Conservation (phyloP, 1,140 invertebrate genomes). For the Paraescarpia echinospica region DNA sequence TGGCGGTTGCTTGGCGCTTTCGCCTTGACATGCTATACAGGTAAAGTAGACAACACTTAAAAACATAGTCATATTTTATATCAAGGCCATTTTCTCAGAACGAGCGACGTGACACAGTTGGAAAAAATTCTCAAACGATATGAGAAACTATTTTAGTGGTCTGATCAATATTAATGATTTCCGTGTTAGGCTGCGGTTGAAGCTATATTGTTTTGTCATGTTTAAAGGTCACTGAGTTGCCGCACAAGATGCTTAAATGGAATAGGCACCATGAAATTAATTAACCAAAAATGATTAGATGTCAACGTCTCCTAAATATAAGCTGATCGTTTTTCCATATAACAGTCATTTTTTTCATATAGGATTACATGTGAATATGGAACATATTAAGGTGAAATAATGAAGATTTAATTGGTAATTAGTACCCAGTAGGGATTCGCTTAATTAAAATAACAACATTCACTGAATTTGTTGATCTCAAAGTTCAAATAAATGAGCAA, state of each 20-base stretch:
- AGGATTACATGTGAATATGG: too few species aligned
- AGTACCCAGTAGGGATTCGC: too few species aligned
- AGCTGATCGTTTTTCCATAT: too few species aligned
- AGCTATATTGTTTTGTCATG: background rate
- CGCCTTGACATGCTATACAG: background rate
- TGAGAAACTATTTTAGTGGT: background rate
- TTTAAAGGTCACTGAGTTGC: background rate
- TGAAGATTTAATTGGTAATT: too few species aligned
- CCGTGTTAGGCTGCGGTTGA: background rate
- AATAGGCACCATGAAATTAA: background rate
- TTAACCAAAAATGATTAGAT: background rate
- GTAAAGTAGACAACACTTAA: background rate
- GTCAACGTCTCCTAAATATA: background rate
- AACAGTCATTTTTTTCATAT: too few species aligned
- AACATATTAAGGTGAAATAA: too few species aligned
- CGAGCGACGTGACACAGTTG: background rate
- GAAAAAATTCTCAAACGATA: background rate
- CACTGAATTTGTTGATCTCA: too few species aligned
- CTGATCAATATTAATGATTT: background rate
- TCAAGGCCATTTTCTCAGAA: background rate
- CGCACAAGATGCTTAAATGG: too few species aligned
- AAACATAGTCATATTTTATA: background rate
- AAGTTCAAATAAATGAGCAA: too few species aligned
- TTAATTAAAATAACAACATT: too few species aligned
- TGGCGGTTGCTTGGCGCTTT: background rate